Base-by-base conservation (phyloP, 2,888 invertebrate genomes). In the Cosmopolites sordidus region DNA sequence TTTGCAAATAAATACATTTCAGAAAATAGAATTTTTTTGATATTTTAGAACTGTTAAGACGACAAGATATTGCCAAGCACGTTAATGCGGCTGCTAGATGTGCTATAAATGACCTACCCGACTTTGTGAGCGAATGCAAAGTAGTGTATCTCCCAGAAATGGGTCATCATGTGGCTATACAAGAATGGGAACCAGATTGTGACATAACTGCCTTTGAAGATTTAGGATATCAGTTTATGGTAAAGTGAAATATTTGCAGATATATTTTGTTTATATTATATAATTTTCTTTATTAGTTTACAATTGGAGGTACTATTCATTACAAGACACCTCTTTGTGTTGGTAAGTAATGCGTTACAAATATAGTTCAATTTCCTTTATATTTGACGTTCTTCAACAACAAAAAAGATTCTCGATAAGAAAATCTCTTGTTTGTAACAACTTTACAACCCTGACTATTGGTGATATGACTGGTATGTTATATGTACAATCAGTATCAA, bases 81-180 rank as follows among this genome's bases (percentile, higher is more conserved):
- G 82, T 92, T 77, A 84, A 84, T 1, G 79, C 81, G 50, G 83
- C 88, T 15, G 89, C 88, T 0, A 76, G 79, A 58, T 78, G 83
- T 58, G 89, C 92, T 62, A 74, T 89, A 59, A 75, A 80, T 37
- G 78, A 83, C 18, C 76, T 90, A 27, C 86, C 87, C 1, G 72
- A 79, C 1, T 83, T 81, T 69, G 79, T 92, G 30, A 73, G 78
- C 17, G 80, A 82, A 62, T 87, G 86, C 65, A 78, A 79, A 12
- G 81, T 87, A 73, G 71, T 84, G 47, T 87, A 86, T 69, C 77
- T 87, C 66, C 87, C 87, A 0, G 86, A 88, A 70, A 78, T 89
- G 57, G 89, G 92, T 0, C 91, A 89, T 73, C 74, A 92, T 56
- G 75, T 93, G 9, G 84, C 84, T 0, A 80, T 92, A n/a, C 84